Evolutionary conservation across 2,888 invertebrate species (phyloP).

Genomic region (Ichneumoninae sp.): DNA sequence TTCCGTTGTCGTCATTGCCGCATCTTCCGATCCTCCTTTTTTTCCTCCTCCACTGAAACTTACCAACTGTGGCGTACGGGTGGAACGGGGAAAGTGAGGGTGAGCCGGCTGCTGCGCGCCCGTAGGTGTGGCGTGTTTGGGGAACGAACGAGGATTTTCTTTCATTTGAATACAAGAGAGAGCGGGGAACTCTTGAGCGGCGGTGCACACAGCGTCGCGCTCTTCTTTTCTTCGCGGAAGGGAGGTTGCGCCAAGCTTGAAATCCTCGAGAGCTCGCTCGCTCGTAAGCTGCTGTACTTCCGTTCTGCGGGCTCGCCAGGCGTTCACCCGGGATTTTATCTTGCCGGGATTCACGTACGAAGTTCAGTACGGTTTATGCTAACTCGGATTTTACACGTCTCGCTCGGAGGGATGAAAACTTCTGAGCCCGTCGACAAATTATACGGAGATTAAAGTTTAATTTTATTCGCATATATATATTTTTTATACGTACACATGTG

Average conservation of each 20-base stretch:
- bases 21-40: background rate
- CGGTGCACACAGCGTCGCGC: background rate
- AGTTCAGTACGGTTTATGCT: constrained; percentile 64
- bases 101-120: background rate
- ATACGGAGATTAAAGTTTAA: constrained; percentile 60
- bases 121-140: constrained; percentile 42
- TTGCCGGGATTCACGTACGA: constrained; percentile 52
- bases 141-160: constrained; percentile 58
- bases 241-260: constrained; percentile 47
- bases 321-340: constrained; percentile 61
- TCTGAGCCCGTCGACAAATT: constrained; percentile 62
- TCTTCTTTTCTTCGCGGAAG: constrained; percentile 6
- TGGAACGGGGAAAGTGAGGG: constrained; percentile 5
- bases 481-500: constrained; percentile 5
- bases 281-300: constrained; percentile 57
- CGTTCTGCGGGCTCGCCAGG: constrained; percentile 12
- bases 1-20: constrained; percentile 15
- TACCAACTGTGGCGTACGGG: constrained; percentile 11
- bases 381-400: constrained; percentile 63
- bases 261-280: constrained; percentile 56
- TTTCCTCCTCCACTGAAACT: constrained; percentile 18
- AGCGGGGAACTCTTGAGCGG: constrained; percentile 1
- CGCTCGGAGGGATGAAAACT: constrained; percentile 55
- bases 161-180: constrained; percentile 53
- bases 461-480: background rate